These are phyloP conservation scores for Synergus gifuensis DNA, from an alignment of 2,888 invertebrate genomes.

Conservation along the genomic window DNA sequence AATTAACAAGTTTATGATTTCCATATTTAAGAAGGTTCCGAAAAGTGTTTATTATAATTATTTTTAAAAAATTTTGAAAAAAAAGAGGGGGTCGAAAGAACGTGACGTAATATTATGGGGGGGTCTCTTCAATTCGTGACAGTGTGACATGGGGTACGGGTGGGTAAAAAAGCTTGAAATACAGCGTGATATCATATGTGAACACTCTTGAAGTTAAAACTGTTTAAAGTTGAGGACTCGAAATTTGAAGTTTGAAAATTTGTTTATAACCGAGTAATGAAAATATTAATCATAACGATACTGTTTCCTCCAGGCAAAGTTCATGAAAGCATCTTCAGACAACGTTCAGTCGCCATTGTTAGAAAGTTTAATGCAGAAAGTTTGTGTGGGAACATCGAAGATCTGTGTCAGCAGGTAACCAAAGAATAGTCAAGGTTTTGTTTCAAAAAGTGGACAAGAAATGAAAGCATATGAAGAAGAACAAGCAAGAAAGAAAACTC, in stretches of 20 bases:
- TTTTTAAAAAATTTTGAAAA: no score
- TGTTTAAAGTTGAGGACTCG: background rate
- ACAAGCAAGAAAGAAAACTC: slow-evolving; percentile 2
- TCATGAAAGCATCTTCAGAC: slow-evolving; percentile 29
- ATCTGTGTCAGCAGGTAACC: slow-evolving; percentile 30
- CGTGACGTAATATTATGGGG: no score
- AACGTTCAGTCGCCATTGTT: slow-evolving; percentile 21
- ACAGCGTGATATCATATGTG: no score
- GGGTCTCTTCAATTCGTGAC: no score
- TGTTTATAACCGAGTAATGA: slow-evolving; percentile 11
- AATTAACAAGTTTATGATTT: background rate
- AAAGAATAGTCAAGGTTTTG: slow-evolving; percentile 18
- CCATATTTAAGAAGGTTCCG: no score
- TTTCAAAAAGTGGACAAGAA: slow-evolving; percentile 12
- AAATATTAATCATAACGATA: slow-evolving; percentile 24
- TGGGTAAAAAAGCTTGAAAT: no score
- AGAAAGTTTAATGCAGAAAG: slow-evolving; percentile 29
- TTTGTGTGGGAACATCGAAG: slow-evolving; percentile 31
- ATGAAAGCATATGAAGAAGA: slow-evolving; percentile 8
- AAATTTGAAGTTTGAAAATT: slow-evolving; percentile 23
- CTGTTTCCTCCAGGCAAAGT: slow-evolving; percentile 2
- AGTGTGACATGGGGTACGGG: no score
- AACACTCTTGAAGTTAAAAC: background rate
- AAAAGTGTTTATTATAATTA: no score
- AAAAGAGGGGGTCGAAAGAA: no score